These are phyloP conservation scores for Drosophila sproati DNA, from an alignment of 1,140 invertebrate species.

Conservation along the genomic window DNA sequence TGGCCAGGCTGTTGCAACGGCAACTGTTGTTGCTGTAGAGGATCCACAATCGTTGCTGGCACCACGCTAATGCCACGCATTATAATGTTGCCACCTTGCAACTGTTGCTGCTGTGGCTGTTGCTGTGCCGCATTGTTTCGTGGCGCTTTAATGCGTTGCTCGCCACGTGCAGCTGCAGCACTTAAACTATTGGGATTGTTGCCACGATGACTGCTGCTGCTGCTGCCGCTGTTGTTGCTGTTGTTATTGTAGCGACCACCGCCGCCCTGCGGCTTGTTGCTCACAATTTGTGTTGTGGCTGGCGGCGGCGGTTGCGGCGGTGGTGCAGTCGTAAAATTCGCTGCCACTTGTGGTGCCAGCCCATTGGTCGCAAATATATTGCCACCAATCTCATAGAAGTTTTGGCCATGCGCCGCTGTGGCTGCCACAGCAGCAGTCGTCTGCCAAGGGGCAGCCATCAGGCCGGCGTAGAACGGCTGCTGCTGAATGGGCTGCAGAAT, in stretches of 20 bases:
- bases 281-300: slow-evolving; percentile 71
- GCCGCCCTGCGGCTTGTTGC: slow-evolving; percentile 73
- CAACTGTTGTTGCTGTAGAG: slow-evolving; percentile 45
- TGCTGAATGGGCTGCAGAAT: slow-evolving; percentile 82
- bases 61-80: slow-evolving; percentile 74
- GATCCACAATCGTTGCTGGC: slow-evolving; percentile 64
- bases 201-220: slow-evolving; percentile 68
- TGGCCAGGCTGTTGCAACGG: slow-evolving; percentile 40
- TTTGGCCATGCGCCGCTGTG: slow-evolving; percentile 86
- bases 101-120: slow-evolving; percentile 47
- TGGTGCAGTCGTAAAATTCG: slow-evolving; percentile 84
- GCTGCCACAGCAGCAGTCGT: slow-evolving; percentile 85
- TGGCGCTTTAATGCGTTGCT: slow-evolving; percentile 63
- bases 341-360: slow-evolving; percentile 89
- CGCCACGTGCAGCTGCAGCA: slow-evolving; percentile 58
- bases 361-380: slow-evolving; percentile 91
- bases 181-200: slow-evolving; percentile 74
- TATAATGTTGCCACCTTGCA: slow-evolving; percentile 72
- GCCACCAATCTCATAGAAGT: slow-evolving; percentile 90
- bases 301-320: slow-evolving; percentile 72
- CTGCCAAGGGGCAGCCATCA: slow-evolving; percentile 72
- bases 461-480: slow-evolving; percentile 79
- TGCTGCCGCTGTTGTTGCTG: slow-evolving; percentile 43
- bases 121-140: slow-evolving; percentile 60
- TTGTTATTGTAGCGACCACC: slow-evolving; percentile 71